Evolutionary conservation across 2,113 vertebrate genomes (phyloP).

Genomic region (Microcebus lehilahytsara): DNA sequence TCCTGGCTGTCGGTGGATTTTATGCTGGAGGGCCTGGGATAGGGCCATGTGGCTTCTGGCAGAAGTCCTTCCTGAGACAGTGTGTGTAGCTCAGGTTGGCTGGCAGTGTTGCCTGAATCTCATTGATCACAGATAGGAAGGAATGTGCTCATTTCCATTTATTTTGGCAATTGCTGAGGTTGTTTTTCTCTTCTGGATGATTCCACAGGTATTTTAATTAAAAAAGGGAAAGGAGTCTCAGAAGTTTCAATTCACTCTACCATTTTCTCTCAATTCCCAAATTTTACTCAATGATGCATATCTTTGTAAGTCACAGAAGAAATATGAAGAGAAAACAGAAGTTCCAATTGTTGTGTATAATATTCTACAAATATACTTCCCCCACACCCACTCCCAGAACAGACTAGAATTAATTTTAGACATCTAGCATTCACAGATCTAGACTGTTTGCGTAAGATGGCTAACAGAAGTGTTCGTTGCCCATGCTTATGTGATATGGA

Average conservation of each 20-base stretch:
- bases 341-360: not conserved
- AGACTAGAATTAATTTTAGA: constrained; percentile 34
- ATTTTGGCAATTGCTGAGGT: not conserved
- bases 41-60: not conserved
- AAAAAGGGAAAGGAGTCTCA: not conserved
- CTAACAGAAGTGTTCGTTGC: not conserved
- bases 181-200: constrained; percentile 8
- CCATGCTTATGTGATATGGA: not conserved
- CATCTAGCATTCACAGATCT: not conserved
- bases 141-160: not conserved
- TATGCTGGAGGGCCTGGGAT: not conserved
- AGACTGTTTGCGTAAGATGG: constrained; percentile 12
- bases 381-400: not conserved
- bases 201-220: not conserved
- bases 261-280: not conserved
- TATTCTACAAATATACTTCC: not conserved
- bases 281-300: not conserved
- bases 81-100: not conserved
- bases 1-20: not conserved
- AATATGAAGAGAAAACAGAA: not conserved
- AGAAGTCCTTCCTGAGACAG: not conserved
- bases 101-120: not conserved
- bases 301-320: not conserved
- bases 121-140: not conserved
- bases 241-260: not conserved